Evolutionary conservation across 2,797 vertebrate genomes (phyloP), one percentile per base, ranked within the genome.

Genomic region (Capromys pilorides): DNA sequence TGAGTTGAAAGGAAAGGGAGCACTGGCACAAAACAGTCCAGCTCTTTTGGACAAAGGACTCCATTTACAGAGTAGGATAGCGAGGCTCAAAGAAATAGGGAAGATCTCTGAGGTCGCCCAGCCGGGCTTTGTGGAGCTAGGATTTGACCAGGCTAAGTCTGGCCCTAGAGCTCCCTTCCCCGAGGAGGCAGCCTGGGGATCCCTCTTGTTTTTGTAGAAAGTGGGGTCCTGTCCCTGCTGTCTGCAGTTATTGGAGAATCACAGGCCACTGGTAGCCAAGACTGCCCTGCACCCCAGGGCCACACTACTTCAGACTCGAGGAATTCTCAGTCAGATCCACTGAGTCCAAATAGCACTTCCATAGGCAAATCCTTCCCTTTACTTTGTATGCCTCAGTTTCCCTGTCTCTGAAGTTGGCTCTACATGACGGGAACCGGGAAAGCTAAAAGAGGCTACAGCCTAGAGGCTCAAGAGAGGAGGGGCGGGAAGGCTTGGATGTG

Each of bases 1-100:
- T 64, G 61, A 93, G 57, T 49, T 28, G 4, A 67, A 95, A 86
- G 31, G 59, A 91, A 94, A 51, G 64, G 66, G 94, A 61, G 19
- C 2, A 0, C 49, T 6, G 49, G 13, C 71, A 31, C 16, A 51
- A 31, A 79, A 91, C 31, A 73, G 78, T 45, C 41, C 73, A 33
- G 57, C 39, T 81, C 59, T 81, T 54, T 1, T 19, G 64, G 49
- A 67, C 67, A 7, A 11, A 83, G 36, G 24, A 67, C 31, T 9
- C 87, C 36, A 31, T 59, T 90, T 88, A 71, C 14, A 69, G 45
- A 87, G 31, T 7, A 39, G 31, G n/a, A 73, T 24, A 28, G 8
- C 4, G 1, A 88, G 69, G 54, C 79, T 89, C 86, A 45, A 92
- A 82, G 57, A 82, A 54, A 19, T 13, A 13, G 6, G 22, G 39